These are phyloP conservation scores for Heterodera schachtii DNA, from an alignment of 1,140 invertebrate species.

Conservation along the genomic window DNA sequence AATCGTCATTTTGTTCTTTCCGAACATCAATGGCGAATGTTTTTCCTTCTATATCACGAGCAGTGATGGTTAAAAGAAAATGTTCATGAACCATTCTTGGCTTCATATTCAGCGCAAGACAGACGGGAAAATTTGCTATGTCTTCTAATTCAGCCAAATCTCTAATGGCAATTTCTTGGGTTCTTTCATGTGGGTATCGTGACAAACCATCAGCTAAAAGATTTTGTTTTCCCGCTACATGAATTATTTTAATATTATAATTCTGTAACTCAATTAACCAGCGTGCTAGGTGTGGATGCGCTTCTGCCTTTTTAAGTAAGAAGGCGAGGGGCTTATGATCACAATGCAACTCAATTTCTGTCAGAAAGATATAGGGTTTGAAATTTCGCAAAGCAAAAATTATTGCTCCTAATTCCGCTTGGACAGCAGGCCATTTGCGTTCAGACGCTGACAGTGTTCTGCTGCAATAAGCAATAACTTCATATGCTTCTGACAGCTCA, in stretches of 20 bases:
- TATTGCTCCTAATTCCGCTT: constrained; percentile 32
- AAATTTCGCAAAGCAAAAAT: constrained; percentile 23
- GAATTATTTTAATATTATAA: no score
- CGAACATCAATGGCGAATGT: constrained; percentile 9
- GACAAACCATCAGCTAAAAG: constrained; percentile 8
- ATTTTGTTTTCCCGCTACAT: constrained; percentile 7
- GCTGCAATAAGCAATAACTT: constrained; percentile 22
- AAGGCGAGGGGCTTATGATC: constrained; percentile 19
- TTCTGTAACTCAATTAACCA: no score
- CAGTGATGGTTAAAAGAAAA: no score
- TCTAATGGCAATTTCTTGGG: no score
- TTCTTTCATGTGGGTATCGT: no score
- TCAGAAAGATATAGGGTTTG: no score
- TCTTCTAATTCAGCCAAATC: no score
- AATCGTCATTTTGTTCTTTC: constrained; percentile 14
- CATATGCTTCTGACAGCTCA: neutral
- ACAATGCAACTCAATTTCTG: no score
- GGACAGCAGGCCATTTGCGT: constrained; percentile 9
- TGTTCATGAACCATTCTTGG: no score
- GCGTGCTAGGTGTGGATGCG: no score
- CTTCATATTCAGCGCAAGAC: no score
- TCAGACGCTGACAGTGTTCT: constrained; percentile 22
- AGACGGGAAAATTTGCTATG: no score
- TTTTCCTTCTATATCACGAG: neutral
- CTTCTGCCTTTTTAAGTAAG: neutral